phyloP scores from a whole-genome alignment of 2,797 vertebrate genomes.

The Epinephelus coioides region DNA sequence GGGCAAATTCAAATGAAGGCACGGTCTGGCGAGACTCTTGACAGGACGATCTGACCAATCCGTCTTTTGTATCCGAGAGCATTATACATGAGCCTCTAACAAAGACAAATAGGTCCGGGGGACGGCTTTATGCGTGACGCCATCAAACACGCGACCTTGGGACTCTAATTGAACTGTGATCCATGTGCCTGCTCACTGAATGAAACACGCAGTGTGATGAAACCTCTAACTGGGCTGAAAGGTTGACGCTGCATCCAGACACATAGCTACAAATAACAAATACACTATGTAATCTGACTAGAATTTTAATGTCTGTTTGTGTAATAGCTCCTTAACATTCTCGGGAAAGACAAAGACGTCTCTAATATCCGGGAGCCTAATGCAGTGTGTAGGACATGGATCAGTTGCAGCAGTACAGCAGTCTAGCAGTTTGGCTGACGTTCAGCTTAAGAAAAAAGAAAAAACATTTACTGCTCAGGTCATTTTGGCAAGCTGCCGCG shows the following conservation, averaged over 20 bases:
- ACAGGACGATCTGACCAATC: slow-evolving; percentile 76
- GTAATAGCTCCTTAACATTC: slow-evolving; percentile 51
- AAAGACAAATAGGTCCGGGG: slow-evolving; percentile 84
- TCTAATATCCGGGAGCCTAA: slow-evolving; percentile 46
- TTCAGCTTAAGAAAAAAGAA: slow-evolving; percentile 46
- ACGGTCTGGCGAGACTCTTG: slow-evolving; percentile 69
- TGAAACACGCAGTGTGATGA: slow-evolving; percentile 57
- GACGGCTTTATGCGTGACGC: slow-evolving; percentile 69
- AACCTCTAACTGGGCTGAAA: slow-evolving; percentile 42
- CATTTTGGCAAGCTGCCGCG: slow-evolving; percentile 62
- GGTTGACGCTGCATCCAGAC: slow-evolving; percentile 29
- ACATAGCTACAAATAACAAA: slow-evolving; percentile 49
- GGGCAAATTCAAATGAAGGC: slow-evolving; percentile 82
- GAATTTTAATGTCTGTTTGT: slow-evolving; percentile 62
- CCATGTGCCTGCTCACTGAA: slow-evolving; percentile 63
- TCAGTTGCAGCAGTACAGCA: slow-evolving; percentile 49
- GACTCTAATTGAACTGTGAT: slow-evolving; percentile 81
- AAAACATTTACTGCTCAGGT: slow-evolving; percentile 63
- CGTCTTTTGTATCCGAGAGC: slow-evolving; percentile 74
- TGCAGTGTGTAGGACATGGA: slow-evolving; percentile 51
- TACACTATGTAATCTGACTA: slow-evolving; percentile 28
- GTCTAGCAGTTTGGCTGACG: slow-evolving; percentile 50
- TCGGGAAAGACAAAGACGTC: slow-evolving; percentile 36
- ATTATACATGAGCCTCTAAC: slow-evolving; percentile 79
- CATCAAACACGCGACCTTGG: slow-evolving; percentile 82